phyloP scores from a whole-genome alignment of 2,113 vertebrate genomes.

The Mystacornis crossleyi region DNA sequence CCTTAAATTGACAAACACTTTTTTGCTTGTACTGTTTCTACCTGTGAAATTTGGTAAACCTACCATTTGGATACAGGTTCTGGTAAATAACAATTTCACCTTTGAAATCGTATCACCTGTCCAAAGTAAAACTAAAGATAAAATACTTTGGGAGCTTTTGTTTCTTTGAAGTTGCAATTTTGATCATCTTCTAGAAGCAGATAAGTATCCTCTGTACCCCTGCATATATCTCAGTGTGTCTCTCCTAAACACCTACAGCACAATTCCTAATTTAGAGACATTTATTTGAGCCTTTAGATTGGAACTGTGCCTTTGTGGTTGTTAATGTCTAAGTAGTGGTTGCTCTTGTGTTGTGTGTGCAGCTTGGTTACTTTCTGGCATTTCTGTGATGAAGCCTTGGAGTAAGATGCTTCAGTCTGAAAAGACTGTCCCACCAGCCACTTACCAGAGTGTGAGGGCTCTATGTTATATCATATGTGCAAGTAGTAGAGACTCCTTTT shows the following conservation, averaged over 20 bases:
- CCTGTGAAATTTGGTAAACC: not conserved
- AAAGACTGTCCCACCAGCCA: not conserved
- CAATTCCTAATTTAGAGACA: not conserved
- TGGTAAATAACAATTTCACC: not conserved
- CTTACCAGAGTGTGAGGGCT: not conserved
- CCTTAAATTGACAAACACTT: not conserved
- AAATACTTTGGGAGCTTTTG: not conserved
- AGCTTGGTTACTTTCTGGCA: not conserved
- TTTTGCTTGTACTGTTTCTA: not conserved
- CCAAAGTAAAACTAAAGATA: not conserved
- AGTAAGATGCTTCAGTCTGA: not conserved
- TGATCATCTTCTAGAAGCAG: not conserved
- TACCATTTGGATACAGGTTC: not conserved
- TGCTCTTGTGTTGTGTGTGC: not conserved
- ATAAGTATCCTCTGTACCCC: not conserved
- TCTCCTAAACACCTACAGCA: not conserved
- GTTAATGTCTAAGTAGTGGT: not conserved
- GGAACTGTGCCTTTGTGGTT: not conserved
- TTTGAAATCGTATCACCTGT: not conserved
- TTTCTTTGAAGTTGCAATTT: not conserved
- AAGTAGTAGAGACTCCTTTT: no score
- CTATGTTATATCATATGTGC: not conserved
- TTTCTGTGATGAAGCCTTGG: not conserved
- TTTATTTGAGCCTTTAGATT: not conserved
- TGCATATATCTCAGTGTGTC: not conserved